These are phyloP conservation scores for Tillus elongatus DNA, from an alignment of 2,888 invertebrate genomes.

Conservation along the genomic window DNA sequence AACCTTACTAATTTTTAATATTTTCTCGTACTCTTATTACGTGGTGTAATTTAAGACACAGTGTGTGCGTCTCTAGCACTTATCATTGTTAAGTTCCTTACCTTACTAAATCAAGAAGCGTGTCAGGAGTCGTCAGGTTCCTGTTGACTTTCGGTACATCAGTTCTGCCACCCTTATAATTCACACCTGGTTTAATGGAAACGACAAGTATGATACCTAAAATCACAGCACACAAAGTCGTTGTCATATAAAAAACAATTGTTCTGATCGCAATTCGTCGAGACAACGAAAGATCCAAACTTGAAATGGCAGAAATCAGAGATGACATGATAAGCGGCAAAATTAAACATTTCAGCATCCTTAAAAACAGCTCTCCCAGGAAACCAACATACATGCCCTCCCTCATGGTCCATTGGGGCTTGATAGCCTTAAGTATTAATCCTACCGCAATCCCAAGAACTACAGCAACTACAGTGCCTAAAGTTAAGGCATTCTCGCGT, in stretches of 20 bases:
- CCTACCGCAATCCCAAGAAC: constrained; percentile 48
- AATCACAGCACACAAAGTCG: constrained; percentile 59
- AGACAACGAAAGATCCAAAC: constrained; percentile 57
- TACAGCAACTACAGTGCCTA: constrained; percentile 51
- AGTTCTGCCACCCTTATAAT: constrained; percentile 18
- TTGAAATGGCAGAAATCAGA: constrained; percentile 60
- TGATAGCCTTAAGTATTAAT: constrained; percentile 40
- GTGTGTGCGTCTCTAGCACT: too few relatives aligned
- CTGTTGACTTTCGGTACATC: constrained; percentile 30
- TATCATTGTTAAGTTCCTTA: too few relatives aligned
- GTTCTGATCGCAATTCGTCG: constrained; percentile 58
- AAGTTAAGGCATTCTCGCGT: constrained; percentile 45
- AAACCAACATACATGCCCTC: constrained; percentile 63
- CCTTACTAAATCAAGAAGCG: constrained; percentile 62
- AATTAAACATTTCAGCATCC: constrained; percentile 66
- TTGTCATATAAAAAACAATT: constrained; percentile 59
- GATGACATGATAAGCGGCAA: constrained; percentile 62
- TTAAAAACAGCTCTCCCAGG: constrained; percentile 60
- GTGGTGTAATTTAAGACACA: too few relatives aligned
- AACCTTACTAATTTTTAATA: too few relatives aligned
- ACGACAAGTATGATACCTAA: constrained; percentile 63
- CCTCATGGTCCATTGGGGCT: constrained; percentile 44
- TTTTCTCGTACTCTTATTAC: too few relatives aligned
- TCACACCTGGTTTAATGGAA: constrained; percentile 53
- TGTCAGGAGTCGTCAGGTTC: constrained; percentile 55